Evolutionary conservation across 2,113 vertebrate genomes (phyloP).

Genomic region (Trichomycterus rosablanca): DNA sequence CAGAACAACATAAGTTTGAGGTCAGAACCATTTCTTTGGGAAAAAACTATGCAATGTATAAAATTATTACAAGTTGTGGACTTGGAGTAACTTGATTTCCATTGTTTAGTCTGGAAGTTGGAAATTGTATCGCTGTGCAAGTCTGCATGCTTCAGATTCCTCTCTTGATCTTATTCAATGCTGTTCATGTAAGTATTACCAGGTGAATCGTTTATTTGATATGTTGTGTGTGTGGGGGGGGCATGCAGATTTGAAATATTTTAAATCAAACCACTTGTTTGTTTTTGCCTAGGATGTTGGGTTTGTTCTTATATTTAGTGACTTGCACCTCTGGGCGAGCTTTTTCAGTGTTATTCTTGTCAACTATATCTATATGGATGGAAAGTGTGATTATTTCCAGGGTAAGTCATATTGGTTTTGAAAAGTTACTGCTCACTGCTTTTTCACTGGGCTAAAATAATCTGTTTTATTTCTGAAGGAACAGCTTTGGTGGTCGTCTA

Average conservation of each 20-base stretch:
- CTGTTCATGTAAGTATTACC: constrained; percentile 77
- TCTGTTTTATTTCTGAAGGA: no score
- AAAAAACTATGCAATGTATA: not conserved
- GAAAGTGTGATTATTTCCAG: constrained; percentile 85
- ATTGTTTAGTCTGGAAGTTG: constrained; percentile 77
- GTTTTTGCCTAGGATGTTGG: constrained; percentile 66
- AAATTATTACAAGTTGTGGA: not conserved
- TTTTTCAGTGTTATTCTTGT: constrained; percentile 83
- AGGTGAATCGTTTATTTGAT: not conserved
- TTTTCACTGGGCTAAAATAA: no score
- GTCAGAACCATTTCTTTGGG: constrained; percentile 45
- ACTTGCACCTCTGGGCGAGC: constrained; percentile 75
- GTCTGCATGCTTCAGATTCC: constrained; percentile 92
- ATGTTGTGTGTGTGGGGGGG: not conserved
- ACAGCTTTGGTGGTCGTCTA: constrained; percentile 76
- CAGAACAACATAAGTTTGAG: constrained; percentile 87
- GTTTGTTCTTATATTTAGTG: constrained; percentile 74
- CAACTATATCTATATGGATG: constrained; percentile 83
- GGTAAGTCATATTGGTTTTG: constrained; percentile 55
- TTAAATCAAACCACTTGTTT: no score
- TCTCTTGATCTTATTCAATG: constrained; percentile 81
- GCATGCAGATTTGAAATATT: no score
- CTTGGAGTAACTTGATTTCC: not conserved
- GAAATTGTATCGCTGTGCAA: constrained; percentile 83
- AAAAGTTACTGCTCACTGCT: no score